phyloP scores from a whole-genome alignment of 2,888 invertebrate genomes.

The Gibbula magus region DNA sequence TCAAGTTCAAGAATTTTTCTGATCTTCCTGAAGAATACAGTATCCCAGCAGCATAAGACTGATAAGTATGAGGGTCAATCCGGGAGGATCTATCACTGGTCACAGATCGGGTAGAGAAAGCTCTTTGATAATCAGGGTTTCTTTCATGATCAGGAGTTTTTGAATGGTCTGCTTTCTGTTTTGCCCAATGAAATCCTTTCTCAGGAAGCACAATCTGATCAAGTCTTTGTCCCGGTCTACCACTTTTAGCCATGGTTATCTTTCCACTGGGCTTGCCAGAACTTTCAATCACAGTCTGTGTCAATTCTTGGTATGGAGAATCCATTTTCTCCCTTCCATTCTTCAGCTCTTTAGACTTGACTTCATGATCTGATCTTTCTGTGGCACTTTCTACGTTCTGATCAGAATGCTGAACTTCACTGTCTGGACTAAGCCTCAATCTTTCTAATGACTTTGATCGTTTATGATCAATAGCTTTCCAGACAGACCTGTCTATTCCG shows the following conservation, averaged over 20 bases:
- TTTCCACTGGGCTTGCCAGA: conserved; percentile 18
- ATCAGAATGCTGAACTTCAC: conserved; percentile 12
- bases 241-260: not conserved
- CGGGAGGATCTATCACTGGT: conserved; percentile 67
- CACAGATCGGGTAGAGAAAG: conserved; percentile 51
- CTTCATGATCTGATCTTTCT: not conserved
- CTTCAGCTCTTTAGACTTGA: not conserved
- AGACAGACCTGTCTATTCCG: conserved; percentile 55
- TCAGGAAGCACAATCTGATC: conserved; percentile 19
- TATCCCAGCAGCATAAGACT: conserved; percentile 75
- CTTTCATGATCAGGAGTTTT: conserved; percentile 15
- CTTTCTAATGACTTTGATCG: conserved; percentile 53
- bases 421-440: conserved; percentile 36
- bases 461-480: conserved; percentile 56
- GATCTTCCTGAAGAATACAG: conserved; percentile 82
- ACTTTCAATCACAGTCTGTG: conserved; percentile 6
- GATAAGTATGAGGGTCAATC: conserved; percentile 69
- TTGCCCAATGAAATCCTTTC: conserved; percentile 20
- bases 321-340: not conserved
- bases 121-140: conserved; percentile 22
- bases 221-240: not conserved
- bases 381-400: not conserved
- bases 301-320: not conserved
- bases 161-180: conserved; percentile 3
- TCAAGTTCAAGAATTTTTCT: conserved; percentile 88